Percentiles rank a stretch among this genome's conserved stretches.
Evolutionary conservation across 1,140 invertebrate genomes (phyloP).

Genomic region (Drosophila kepulauana): DNA sequence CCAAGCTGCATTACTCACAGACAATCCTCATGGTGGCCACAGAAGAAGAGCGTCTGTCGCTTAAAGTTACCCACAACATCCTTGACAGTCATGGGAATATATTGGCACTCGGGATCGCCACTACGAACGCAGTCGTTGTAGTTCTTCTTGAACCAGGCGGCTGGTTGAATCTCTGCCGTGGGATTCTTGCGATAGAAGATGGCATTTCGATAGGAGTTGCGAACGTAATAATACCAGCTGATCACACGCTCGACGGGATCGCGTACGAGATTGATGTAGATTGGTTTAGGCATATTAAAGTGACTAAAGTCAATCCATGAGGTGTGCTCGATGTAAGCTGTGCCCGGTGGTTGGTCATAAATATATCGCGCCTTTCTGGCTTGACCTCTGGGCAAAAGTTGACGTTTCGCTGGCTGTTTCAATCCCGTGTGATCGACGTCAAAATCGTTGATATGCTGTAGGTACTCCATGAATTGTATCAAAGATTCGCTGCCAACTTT

Average conservation of each 20-base stretch:
- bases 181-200: constrained; percentile 94
- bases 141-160: constrained; percentile 94
- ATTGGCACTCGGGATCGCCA: constrained; percentile 93
- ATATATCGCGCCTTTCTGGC: constrained; percentile 86
- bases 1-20: constrained; percentile 87
- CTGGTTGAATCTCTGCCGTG: constrained; percentile 92
- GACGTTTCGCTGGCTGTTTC: constrained; percentile 33
- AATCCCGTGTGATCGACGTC: constrained; percentile 57
- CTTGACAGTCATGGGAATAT: constrained; percentile 91
- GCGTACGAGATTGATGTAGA: constrained; percentile 94
- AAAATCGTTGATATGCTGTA: constrained; percentile 66
- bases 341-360: constrained; percentile 86
- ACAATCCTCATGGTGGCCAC: constrained; percentile 93
- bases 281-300: constrained; percentile 91
- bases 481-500: constrained; percentile 96
- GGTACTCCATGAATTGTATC: constrained; percentile 92
- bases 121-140: constrained; percentile 94
- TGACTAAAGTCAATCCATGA: constrained; percentile 88
- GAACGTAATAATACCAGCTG: constrained; percentile 94
- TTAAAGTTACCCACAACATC: constrained; percentile 92
- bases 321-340: constrained; percentile 91
- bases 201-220: constrained; percentile 94
- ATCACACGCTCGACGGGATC: constrained; percentile 95
- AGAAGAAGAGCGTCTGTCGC: constrained; percentile 94
- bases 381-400: constrained; percentile 81